Percentiles rank a stretch among this genome's conserved stretches.
Evolutionary conservation across 1,140 invertebrate genomes (phyloP).

Genomic region (Pseudomyrmex sp.): DNA sequence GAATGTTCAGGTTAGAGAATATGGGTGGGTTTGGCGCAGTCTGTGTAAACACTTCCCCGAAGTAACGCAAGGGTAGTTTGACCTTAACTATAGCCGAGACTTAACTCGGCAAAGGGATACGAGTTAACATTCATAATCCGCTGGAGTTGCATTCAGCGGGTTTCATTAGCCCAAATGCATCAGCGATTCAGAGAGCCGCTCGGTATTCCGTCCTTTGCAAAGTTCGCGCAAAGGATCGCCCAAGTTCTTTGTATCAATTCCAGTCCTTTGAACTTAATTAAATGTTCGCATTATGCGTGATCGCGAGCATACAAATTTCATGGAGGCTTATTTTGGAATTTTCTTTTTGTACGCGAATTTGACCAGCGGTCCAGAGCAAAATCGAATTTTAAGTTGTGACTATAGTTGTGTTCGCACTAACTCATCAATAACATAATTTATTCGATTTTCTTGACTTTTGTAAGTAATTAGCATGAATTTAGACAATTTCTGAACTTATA

Average conservation of each 20-base stretch:
- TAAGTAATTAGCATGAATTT: background rate
- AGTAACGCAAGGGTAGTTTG: constrained; percentile 42
- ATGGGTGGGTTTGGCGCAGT: background rate
- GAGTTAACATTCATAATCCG: constrained; percentile 52
- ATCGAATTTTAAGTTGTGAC: background rate
- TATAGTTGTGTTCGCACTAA: background rate
- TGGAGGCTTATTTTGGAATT: constrained; percentile 1
- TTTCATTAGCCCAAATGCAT: constrained; percentile 44
- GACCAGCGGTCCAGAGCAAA: background rate
- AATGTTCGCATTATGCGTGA: background rate
- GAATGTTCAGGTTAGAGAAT: constrained; percentile 2
- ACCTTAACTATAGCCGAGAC: constrained; percentile 40
- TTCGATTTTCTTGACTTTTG: background rate
- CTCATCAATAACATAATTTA: background rate
- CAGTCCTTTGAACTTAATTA: constrained; percentile 14
- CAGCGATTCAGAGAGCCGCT: constrained; percentile 18
- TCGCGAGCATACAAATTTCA: background rate
- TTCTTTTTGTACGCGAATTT: constrained; percentile 5
- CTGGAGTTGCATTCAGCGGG: constrained; percentile 32
- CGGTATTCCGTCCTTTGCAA: background rate
- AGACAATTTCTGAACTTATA: no score
- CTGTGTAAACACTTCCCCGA: constrained; percentile 14
- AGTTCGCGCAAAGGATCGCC: background rate
- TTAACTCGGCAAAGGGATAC: constrained; percentile 46
- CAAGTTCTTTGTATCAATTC: constrained; percentile 28